Percentiles rank a stretch among this genome's conserved stretches.
phyloP scores from a whole-genome alignment of 1,140 invertebrate species.

The Trichonephila clavata region DNA sequence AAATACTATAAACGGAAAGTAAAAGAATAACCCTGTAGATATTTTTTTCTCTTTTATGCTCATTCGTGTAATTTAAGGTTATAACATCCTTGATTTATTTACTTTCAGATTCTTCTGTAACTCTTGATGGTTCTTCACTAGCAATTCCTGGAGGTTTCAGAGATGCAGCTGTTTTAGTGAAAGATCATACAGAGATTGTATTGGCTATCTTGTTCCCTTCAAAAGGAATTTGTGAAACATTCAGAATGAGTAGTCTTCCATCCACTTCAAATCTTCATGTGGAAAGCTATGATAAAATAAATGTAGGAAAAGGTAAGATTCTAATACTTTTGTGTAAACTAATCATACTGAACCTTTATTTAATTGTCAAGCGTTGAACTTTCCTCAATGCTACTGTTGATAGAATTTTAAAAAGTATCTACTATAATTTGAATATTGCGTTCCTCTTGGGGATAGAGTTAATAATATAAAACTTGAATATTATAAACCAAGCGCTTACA shows the following conservation, averaged over 20 bases:
- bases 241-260: neutral
- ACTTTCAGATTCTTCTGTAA: slow-evolving; percentile 1
- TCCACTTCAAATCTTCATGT: neutral
- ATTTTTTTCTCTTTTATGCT: neutral
- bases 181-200: neutral
- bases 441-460: too few relatives aligned
- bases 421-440: too few relatives aligned
- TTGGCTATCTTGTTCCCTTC: neutral
- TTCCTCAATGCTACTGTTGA: too few relatives aligned
- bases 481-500: too few relatives aligned
- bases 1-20: neutral
- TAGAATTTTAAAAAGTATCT: too few relatives aligned
- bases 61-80: too few relatives aligned
- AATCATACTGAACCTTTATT: neutral
- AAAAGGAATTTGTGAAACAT: slow-evolving; percentile 7
- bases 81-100: too few relatives aligned
- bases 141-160: neutral
- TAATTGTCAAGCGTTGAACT: too few relatives aligned
- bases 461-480: too few relatives aligned
- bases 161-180: neutral
- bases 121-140: neutral
- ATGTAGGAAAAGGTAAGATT: slow-evolving; percentile 55
- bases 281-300: neutral
- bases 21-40: too few relatives aligned
- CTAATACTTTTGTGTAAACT: neutral